These are phyloP conservation scores for Drosophila funebris DNA, from an alignment of 1,140 invertebrate species.

Conservation along the genomic window DNA sequence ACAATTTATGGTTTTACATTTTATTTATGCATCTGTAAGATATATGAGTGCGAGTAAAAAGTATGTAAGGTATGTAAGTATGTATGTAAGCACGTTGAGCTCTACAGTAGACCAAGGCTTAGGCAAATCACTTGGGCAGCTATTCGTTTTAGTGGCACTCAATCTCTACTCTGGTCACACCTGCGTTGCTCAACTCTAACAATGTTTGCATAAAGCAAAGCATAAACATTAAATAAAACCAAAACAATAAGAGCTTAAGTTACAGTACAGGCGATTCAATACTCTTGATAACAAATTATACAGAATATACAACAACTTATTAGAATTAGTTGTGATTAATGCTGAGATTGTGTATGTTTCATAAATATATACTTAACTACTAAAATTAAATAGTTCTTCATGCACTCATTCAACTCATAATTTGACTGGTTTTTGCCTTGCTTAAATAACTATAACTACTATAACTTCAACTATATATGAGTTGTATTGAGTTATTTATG, in stretches of 20 bases:
- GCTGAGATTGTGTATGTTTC: no score
- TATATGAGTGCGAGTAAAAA: background rate
- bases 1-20: constrained; percentile 42
- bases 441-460: no score
- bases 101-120: constrained; percentile 6
- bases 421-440: no score
- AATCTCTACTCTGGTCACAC: constrained; percentile 42
- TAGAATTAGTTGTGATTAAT: no score
- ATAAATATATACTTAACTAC: no score
- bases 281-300: background rate
- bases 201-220: constrained; percentile 27
- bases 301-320: no score
- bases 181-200: constrained; percentile 25
- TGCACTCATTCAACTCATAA: no score
- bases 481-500: no score
- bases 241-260: background rate
- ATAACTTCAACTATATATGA: no score
- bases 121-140: constrained; percentile 33
- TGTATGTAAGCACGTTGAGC: background rate
- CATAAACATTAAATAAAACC: constrained; percentile 22
- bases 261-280: background rate
- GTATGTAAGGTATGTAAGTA: background rate
- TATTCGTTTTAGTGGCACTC: constrained; percentile 37
- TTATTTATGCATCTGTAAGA: constrained; percentile 38
- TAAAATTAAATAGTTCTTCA: no score